Percentiles rank a stretch among this genome's conserved stretches.
phyloP scores from a whole-genome alignment of 35 echinoderm and acorn worm genomes.

The Anneissia japonica region DNA sequence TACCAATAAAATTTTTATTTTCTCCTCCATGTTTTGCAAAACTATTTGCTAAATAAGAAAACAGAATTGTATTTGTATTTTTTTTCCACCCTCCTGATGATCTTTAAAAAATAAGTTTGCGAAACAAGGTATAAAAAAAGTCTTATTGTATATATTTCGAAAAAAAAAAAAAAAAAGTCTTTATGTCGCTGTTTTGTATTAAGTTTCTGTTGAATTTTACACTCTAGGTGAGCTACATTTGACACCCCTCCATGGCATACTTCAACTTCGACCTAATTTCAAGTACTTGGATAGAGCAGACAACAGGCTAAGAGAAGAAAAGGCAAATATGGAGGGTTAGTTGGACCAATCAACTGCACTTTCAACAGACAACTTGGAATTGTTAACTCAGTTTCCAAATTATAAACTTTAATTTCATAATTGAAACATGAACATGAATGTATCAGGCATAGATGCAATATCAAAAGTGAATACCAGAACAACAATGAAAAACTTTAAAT shows the following conservation, averaged over 20 bases:
- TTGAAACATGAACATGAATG: too few species aligned
- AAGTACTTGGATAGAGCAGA: conserved; percentile 77
- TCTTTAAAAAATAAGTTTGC: too few species aligned
- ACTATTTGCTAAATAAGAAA: neutral
- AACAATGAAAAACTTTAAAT: too few species aligned
- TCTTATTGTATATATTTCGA: neutral
- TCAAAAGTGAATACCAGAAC: too few species aligned
- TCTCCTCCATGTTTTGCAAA: too few species aligned
- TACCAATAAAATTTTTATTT: too few species aligned
- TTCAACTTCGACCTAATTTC: conserved; percentile 83
- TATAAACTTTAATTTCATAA: too few species aligned
- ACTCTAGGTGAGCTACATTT: conserved; percentile 79
- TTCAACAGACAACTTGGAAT: too few species aligned
- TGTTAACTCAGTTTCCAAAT: too few species aligned
- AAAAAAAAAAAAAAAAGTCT: neutral
- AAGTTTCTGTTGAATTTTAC: neutral
- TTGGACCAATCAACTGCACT: neutral
- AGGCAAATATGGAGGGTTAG: conserved; percentile 58
- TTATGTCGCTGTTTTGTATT: neutral
- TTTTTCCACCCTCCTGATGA: neutral
- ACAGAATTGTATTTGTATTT: neutral
- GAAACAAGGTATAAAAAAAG: neutral
- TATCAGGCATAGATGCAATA: too few species aligned
- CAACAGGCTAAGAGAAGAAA: conserved; percentile 50
- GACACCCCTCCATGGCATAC: conserved; percentile 77